These are phyloP conservation scores for Sarcophaga caerulescens DNA, from an alignment of 2,888 invertebrate genomes.

Conservation along the genomic window DNA sequence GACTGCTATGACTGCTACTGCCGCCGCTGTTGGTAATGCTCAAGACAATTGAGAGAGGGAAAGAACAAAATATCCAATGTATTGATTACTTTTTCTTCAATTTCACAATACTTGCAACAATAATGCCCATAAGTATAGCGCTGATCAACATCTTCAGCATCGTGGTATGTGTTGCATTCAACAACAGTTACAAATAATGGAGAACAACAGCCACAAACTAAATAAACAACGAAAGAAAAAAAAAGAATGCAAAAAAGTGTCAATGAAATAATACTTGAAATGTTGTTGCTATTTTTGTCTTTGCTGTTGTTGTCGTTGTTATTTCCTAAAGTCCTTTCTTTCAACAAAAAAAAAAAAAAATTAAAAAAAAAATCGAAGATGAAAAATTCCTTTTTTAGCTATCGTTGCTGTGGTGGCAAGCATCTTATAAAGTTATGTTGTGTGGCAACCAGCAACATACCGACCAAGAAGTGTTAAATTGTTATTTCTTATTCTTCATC, in stretches of 20 bases:
- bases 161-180: constrained; percentile 27
- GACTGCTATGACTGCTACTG: constrained; percentile 4
- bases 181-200: constrained; percentile 38
- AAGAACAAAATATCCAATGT: constrained; percentile 1
- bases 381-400: background rate
- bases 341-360: background rate
- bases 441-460: background rate
- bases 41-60: background rate
- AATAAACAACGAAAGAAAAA: background rate
- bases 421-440: constrained; percentile 20
- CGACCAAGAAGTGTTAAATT: constrained; percentile 56
- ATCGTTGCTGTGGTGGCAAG: constrained; percentile 20
- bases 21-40: constrained; percentile 2
- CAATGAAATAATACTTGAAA: constrained; percentile 66
- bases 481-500: constrained; percentile 52
- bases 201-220: constrained; percentile 4
- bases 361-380: too few species aligned
- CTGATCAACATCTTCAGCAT: background rate
- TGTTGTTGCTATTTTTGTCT: constrained; percentile 51
- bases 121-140: constrained; percentile 23
- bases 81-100: constrained; percentile 59
- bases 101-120: constrained; percentile 39
- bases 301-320: background rate
- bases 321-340: constrained; percentile 16
- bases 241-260: constrained; percentile 54